Evolutionary conservation across 2,888 invertebrate species (phyloP), one percentile per base, ranked within the genome.

Genomic region (Pomacea canaliculata): DNA sequence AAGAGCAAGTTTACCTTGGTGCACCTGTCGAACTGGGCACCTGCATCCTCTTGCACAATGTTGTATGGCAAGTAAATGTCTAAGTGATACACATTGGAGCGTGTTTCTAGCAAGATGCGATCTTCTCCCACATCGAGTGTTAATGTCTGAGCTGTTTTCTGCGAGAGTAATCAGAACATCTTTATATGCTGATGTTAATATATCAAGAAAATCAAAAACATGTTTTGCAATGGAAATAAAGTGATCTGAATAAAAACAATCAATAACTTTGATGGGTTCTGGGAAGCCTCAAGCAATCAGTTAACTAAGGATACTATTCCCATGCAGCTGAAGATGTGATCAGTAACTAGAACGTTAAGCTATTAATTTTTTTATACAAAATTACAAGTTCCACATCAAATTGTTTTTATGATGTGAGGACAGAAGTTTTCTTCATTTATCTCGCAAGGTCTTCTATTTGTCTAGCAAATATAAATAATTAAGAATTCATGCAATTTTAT

Each of bases 51-150:
- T 72, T 89, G 90, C 70, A 87, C 73, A 12, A 91, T 79, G 73
- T 87, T 76, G 80, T 83, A 90, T 5, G 91, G 91, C 67, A 91
- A 84, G 79, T 85, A 91, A 69, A 91, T 88, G 81, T 91, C 91
- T 60, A 91, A 82, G 77, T 86, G 83, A 80, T 91, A 91, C 8
- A 86, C 83, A 72, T 87, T 85, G 9, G 90, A 89, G 74, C 90
- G 76, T 12, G 91, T 90, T 72, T 88, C 81, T 70, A 91, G 79
- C 18, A 91, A 67, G 49, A 91, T 86, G 68, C 91, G 81, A 79
- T 91, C 91, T 76, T 90, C 91, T 18, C 91, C 91, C 12, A 91
- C 80, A 73, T 91, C 90, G 48, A 91, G 80, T 46, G 83, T 85
- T 60, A 91, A 59, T n/a, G 87, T 85, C 67, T 83, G 85, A 8